Conservation (phyloP, 2,797 vertebrate genomes). For the Nothura maculosa region DNA sequence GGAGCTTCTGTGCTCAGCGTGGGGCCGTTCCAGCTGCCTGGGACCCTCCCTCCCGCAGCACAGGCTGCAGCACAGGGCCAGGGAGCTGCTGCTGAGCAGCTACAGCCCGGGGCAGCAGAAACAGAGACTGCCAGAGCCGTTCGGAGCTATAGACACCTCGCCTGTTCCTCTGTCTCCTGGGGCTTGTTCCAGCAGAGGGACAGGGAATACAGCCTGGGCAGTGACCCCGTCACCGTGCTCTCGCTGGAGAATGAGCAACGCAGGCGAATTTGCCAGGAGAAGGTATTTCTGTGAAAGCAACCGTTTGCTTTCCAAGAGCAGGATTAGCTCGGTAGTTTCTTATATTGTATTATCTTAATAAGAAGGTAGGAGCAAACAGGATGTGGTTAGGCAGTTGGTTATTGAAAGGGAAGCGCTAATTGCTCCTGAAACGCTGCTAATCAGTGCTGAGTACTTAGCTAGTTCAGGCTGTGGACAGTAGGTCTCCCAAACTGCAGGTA, state of each 20-base stretch:
- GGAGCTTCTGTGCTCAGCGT: not conserved
- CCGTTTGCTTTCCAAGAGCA: not conserved
- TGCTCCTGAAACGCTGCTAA: constrained; percentile 26
- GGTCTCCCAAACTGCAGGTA: not conserved
- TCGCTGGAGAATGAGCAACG: not conserved
- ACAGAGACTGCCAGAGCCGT: not conserved
- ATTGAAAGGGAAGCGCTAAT: not conserved
- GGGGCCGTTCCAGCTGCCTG: not conserved
- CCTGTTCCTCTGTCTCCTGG: not conserved
- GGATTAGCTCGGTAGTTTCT: not conserved
- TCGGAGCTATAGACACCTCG: not conserved
- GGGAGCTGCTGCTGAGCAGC: fast-evolving
- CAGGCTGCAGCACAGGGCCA: not conserved
- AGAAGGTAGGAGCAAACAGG: not conserved
- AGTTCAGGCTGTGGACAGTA: not conserved
- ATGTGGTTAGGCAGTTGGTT: not conserved
- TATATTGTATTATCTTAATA: not conserved
- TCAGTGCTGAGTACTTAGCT: not conserved
- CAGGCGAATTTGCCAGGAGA: not conserved
- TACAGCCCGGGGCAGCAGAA: not conserved
- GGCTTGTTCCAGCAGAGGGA: not conserved
- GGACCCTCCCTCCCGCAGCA: not conserved
- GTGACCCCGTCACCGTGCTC: not conserved
- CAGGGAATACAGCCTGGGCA: not conserved
- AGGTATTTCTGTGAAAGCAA: not conserved